Base-by-base conservation (phyloP, 2,888 invertebrate genomes). In the Drosophila nr. perissopoda region DNA sequence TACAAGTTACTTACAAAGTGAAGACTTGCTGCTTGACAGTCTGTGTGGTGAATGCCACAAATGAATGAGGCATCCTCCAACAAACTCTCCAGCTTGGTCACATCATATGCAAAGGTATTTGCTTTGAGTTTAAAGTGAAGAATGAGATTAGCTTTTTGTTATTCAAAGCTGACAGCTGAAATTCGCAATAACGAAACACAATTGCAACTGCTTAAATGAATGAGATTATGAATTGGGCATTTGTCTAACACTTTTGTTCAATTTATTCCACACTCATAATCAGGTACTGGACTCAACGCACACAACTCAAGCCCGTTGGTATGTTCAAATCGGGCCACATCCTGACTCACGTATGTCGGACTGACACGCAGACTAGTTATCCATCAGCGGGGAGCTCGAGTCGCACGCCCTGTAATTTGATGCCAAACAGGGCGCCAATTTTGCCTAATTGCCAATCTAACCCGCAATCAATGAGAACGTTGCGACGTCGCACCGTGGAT, bases 1-100 rank as follows among this genome's bases (percentile, higher is more conserved):
- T 56, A 68, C 76, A 87, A 89, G 84, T 89, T 76, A 69, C 79
- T 74, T 68, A 72, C 80, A 85, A 85, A 86, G 76, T 76, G 72
- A 81, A 76, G 76, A 73, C 80, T 69, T 68, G 56, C 40, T 38
- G 13, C 18, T 29, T 8, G 21, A 45, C 16, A 45, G 45, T 49
- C 25, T 42, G 31, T 45, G 61, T 48, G 63, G 18, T 48, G 31
- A 45, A 29, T 66, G 66, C 66, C 72, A 71, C 66, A 78, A 76
- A 73, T 73, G 69, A 63, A 59, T 64, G 61, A 64, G 33, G 13
- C 10, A 6, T n/a, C 1, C 56, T 31, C 58, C 11, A 3, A 8
- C 52, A 2, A 11, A 11, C 8, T 13, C n/a, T 18, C 11, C 13
- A 25, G 11, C 31, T 27, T 40, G 33, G 27, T 25, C 34, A 25